Percentiles rank a stretch among this genome's conserved stretches.
Conservation (phyloP, 2,888 invertebrate species). For the Acronicta aceris region DNA sequence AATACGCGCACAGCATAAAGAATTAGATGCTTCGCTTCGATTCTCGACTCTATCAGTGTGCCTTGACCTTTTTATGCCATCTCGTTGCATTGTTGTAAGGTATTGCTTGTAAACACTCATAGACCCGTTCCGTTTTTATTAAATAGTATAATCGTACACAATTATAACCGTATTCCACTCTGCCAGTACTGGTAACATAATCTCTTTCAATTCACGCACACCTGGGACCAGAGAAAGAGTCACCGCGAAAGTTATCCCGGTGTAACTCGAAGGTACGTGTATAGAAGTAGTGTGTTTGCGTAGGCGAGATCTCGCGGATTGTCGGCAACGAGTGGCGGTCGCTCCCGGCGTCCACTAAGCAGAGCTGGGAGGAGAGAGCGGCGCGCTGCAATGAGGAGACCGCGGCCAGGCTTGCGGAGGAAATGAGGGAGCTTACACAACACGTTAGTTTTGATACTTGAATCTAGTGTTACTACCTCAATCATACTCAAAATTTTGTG, state of each 20-base stretch:
- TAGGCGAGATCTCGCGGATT: constrained; percentile 92
- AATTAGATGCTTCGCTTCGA: too few species aligned
- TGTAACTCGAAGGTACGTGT: constrained; percentile 54
- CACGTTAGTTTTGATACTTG: constrained; percentile 71
- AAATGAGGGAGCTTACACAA: constrained; percentile 81
- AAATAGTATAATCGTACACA: constrained; percentile 34
- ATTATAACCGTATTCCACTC: constrained; percentile 15
- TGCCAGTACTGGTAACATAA: constrained; percentile 28
- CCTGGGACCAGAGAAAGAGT: constrained; percentile 53
- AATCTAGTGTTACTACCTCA: background rate
- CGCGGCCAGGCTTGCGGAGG: constrained; percentile 90
- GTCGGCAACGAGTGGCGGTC: constrained; percentile 98
- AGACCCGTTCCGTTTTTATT: background rate
- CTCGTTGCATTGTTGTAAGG: background rate
- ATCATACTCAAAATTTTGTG: constrained; percentile 1
- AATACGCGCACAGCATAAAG: too few species aligned
- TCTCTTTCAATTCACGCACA: constrained; percentile 46
- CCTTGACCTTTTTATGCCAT: background rate
- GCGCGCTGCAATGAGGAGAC: constrained; percentile 96
- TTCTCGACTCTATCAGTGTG: too few species aligned
- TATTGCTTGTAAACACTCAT: background rate
- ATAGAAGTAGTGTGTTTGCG: constrained; percentile 47
- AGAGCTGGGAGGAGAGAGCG: constrained; percentile 98
- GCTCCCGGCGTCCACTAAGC: constrained; percentile 95
- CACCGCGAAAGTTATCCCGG: constrained; percentile 42